phyloP scores from a whole-genome alignment of 2,113 vertebrate species.

The Balaenoptera acutorostrata region DNA sequence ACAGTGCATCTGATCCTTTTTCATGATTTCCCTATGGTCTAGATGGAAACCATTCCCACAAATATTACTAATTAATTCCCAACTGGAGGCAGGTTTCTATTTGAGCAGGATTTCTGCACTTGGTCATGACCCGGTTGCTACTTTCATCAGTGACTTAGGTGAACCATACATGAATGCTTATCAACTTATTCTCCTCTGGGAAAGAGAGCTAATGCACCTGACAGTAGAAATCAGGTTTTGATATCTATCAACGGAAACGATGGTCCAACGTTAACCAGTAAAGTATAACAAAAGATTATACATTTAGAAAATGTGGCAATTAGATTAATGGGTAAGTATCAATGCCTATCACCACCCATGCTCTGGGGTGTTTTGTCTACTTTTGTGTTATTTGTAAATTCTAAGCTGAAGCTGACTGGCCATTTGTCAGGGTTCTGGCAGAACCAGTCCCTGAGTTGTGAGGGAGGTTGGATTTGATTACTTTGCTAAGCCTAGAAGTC shows the following conservation, averaged over 20 bases:
- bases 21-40: background rate
- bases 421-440: background rate
- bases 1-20: background rate
- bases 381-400: background rate
- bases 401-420: background rate
- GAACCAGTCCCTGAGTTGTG: background rate
- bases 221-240: background rate
- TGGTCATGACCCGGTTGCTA: background rate
- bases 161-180: background rate
- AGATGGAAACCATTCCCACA: background rate
- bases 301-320: background rate
- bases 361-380: background rate
- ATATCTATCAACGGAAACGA: background rate
- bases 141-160: background rate
- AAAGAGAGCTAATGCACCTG: background rate
- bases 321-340: background rate
- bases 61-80: background rate
- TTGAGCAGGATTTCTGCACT: background rate
- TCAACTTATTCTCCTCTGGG: background rate
- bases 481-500: background rate
- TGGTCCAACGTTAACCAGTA: background rate
- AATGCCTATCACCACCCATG: background rate
- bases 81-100: background rate
- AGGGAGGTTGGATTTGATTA: slow-evolving; percentile 27
- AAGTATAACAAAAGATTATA: background rate